phyloP scores from a whole-genome alignment of 2,797 vertebrate species.

The Dendrocincla tyrannina region DNA sequence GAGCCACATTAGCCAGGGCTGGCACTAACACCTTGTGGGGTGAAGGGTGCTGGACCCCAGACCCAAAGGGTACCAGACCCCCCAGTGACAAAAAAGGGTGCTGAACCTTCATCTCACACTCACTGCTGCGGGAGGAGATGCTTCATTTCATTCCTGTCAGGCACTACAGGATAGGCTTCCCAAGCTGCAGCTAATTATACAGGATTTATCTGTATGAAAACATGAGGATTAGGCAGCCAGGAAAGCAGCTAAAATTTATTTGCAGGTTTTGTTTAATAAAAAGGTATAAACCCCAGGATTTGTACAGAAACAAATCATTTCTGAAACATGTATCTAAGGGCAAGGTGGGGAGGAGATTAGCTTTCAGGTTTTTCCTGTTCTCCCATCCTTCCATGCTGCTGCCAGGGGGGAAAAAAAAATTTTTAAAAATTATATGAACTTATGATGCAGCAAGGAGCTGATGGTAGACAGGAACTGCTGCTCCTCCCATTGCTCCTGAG shows the following conservation, averaged over 20 bases:
- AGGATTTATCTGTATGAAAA: slow-evolving; percentile 76
- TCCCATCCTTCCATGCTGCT: slow-evolving; percentile 2
- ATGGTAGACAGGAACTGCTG: neutral
- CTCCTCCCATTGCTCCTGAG: neutral
- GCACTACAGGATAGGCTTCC: slow-evolving; percentile 50
- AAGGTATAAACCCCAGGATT: slow-evolving; percentile 60
- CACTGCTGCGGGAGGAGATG: neutral
- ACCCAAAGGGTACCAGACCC: neutral
- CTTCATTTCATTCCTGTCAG: slow-evolving; percentile 51
- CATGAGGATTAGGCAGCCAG: slow-evolving; percentile 71
- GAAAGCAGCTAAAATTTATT: slow-evolving; percentile 67
- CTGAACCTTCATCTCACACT: neutral
- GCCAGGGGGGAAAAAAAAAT: neutral
- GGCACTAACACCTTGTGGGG: neutral
- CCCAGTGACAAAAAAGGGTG: fast-evolving
- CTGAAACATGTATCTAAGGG: slow-evolving; percentile 50
- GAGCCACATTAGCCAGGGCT: fast-evolving
- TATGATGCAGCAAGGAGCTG: neutral
- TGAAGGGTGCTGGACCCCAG: neutral
- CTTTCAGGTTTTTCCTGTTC: neutral
- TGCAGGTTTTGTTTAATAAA: slow-evolving; percentile 67
- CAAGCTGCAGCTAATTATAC: slow-evolving; percentile 72
- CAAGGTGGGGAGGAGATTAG: neutral
- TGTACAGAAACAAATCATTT: slow-evolving; percentile 55
- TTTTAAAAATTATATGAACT: neutral